Conservation (phyloP, 1,140 invertebrate species). For the Thaumetopoea pityocampa region DNA sequence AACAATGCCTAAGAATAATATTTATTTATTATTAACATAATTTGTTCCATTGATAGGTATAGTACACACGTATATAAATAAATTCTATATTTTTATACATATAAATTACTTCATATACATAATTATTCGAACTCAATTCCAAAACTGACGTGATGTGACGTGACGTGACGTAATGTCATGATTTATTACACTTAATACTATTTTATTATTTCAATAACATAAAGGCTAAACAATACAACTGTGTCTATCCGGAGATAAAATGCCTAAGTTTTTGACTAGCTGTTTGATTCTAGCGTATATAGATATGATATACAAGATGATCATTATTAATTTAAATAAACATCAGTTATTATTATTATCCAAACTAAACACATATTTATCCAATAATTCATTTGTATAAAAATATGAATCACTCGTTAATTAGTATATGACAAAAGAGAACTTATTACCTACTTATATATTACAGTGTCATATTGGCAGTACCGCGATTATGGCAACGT, state of each 20-base stretch:
- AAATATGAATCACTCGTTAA: constrained; percentile 44
- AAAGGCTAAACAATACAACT: constrained; percentile 9
- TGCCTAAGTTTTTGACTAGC: constrained; percentile 27
- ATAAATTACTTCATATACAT: constrained; percentile 30
- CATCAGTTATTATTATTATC: too few relatives aligned
- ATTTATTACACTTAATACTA: constrained; percentile 5
- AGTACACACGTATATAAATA: too few relatives aligned
- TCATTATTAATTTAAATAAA: too few relatives aligned
- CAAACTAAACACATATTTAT: too few relatives aligned
- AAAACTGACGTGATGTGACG: too few relatives aligned
- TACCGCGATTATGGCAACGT: constrained; percentile 68
- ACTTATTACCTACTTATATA: constrained; percentile 44
- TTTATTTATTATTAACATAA: constrained; percentile 36
- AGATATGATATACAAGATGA: constrained; percentile 16
- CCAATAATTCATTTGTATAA: constrained; percentile 51
- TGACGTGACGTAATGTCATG: constrained; percentile 2
- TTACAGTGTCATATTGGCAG: constrained; percentile 70
- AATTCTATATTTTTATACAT: constrained; percentile 44
- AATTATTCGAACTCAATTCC: too few relatives aligned
- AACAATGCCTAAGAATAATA: constrained; percentile 34
- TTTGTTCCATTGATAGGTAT: constrained; percentile 33
- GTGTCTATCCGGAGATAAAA: constrained; percentile 14
- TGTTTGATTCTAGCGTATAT: constrained; percentile 19
- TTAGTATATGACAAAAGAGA: constrained; percentile 21
- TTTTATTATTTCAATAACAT: constrained; percentile 9